Conservation (phyloP, 2,797 vertebrate species). For the Tapirus indicus region DNA sequence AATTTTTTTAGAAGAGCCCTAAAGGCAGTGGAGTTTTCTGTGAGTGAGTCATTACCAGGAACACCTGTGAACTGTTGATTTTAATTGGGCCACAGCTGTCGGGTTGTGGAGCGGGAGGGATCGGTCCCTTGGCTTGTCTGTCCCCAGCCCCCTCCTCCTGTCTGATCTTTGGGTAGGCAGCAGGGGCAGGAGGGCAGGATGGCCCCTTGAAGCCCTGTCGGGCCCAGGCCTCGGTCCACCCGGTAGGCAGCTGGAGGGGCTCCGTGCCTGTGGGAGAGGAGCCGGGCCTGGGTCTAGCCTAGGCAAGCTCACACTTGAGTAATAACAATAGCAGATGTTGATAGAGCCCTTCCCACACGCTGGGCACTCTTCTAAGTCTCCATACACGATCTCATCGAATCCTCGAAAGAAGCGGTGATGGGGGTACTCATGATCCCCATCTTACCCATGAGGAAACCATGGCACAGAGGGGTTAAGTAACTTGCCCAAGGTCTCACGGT, state of each 20-base stretch:
- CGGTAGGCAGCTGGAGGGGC: not conserved
- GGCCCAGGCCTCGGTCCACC: not conserved
- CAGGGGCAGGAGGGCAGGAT: not conserved
- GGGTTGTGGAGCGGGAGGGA: conserved; percentile 82
- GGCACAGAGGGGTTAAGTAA: not conserved
- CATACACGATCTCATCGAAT: accelerated
- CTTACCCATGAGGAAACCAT: not conserved
- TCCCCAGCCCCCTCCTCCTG: not conserved
- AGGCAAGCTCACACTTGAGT: not conserved
- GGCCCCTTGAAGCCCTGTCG: not conserved
- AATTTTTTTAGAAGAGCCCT: conserved; percentile 90
- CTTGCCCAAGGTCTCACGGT: not conserved
- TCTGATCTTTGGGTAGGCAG: not conserved
- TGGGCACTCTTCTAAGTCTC: not conserved
- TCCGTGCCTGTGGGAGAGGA: not conserved
- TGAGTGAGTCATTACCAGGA: conserved; percentile 87
- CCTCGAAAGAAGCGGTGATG: not conserved
- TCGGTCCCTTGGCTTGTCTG: conserved; percentile 80
- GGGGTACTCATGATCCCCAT: not conserved
- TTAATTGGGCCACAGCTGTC: conserved; percentile 91
- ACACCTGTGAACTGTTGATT: conserved; percentile 89
- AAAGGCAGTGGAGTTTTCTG: conserved; percentile 87
- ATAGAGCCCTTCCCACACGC: accelerated
- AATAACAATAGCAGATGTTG: not conserved
- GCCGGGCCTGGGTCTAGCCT: not conserved